phyloP scores from a whole-genome alignment of 92 coral and sea anemone genomes.

The Phymanthus crucifer region DNA sequence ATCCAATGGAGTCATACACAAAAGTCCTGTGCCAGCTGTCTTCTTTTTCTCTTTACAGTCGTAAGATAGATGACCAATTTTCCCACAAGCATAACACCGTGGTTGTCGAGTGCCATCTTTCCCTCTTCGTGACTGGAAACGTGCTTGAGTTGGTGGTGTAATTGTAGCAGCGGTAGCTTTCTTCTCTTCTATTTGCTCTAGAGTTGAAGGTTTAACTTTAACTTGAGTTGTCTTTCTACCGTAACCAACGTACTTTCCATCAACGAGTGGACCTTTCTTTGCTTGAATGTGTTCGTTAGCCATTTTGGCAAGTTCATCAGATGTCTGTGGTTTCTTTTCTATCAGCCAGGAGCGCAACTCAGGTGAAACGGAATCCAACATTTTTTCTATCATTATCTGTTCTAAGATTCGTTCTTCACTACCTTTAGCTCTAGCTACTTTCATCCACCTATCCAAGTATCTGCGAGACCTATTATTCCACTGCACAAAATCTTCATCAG shows the following conservation, averaged over 20 bases:
- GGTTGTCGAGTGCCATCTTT: neutral
- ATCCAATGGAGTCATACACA: conserved; percentile 6
- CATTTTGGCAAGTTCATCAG: conserved; percentile 41
- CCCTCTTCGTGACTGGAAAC: neutral
- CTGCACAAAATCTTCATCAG: conserved; percentile 58
- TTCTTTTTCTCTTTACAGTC: neutral
- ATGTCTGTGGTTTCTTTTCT: conserved; percentile 45
- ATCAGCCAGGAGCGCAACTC: conserved; percentile 50
- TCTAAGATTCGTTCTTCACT: conserved; percentile 30
- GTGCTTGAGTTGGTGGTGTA: neutral
- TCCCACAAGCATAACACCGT: neutral
- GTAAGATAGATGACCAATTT: conserved; percentile 2
- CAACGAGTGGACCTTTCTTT: conserved; percentile 3
- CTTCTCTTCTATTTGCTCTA: neutral
- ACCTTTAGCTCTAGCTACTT: conserved; percentile 42
- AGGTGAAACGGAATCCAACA: conserved; percentile 53
- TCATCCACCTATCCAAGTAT: conserved; percentile 53
- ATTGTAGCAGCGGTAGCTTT: no score
- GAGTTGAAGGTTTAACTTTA: neutral
- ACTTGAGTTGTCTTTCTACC: neutral
- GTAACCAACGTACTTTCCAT: conserved; percentile 5
- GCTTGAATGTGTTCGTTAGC: conserved; percentile 42
- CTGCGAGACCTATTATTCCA: conserved; percentile 55
- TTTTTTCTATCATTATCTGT: conserved; percentile 41
- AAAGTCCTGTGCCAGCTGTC: neutral